Conservation (phyloP, 2,797 vertebrate species). For the Scyliorhinus canicula region DNA sequence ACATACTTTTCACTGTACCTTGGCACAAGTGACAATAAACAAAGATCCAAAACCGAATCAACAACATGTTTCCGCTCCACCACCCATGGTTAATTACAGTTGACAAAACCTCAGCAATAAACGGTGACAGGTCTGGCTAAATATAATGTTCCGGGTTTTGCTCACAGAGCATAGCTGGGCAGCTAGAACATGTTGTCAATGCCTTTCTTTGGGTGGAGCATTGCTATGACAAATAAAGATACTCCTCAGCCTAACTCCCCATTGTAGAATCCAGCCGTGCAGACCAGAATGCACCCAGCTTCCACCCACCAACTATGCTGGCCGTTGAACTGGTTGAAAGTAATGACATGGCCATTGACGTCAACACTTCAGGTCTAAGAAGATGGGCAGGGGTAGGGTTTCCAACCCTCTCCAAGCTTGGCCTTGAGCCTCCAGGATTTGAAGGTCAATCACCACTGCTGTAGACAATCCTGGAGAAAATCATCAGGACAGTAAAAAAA, state of each 20-base stretch:
- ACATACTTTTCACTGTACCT: no score
- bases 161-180: background rate
- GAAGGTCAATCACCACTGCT: no score
- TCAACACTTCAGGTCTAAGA: background rate
- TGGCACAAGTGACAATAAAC: no score
- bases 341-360: background rate
- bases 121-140: background rate
- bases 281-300: background rate
- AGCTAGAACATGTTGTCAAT: background rate
- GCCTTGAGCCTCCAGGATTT: no score
- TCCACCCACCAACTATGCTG: background rate
- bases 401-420: no score
- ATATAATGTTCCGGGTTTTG: background rate
- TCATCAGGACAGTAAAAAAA: no score
- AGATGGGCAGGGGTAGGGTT: no score
- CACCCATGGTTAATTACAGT: background rate
- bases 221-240: background rate
- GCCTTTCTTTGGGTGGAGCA: background rate
- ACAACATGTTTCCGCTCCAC: background rate
- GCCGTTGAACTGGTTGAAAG: background rate
- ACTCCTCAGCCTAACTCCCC: background rate
- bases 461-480: no score
- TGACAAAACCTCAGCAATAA: background rate
- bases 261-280: background rate
- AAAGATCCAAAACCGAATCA: no score